Percentiles rank a stretch among this genome's conserved stretches.
Evolutionary conservation across 2,888 invertebrate genomes (phyloP).

Genomic region (Apocheima hispidaria): DNA sequence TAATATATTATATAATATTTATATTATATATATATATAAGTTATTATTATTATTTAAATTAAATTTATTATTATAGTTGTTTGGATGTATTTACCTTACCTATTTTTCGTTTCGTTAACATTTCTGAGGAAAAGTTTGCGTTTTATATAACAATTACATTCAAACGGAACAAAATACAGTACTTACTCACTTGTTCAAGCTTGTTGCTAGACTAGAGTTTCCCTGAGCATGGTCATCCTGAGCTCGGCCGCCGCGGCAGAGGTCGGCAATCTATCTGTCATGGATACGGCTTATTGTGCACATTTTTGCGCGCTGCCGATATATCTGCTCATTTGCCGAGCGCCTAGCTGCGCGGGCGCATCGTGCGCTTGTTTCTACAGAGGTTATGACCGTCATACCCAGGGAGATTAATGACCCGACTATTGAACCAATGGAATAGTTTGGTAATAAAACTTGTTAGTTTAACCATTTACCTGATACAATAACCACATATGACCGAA

Average conservation of each 20-base stretch:
- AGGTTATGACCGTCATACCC: slow-evolving; percentile 20
- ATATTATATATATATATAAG: too few species aligned
- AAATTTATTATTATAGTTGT: too few species aligned
- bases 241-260: slow-evolving; percentile 12
- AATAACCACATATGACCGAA: too few species aligned
- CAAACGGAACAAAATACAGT: too few species aligned
- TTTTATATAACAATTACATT: not conserved
- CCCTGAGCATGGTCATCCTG: slow-evolving; percentile 21
- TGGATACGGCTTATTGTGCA: slow-evolving; percentile 45
- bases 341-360: slow-evolving; percentile 37
- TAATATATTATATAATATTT: too few species aligned
- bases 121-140: too few species aligned
- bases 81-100: too few species aligned
- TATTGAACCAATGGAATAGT: not conserved
- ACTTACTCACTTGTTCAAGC: not conserved
- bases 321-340: slow-evolving; percentile 35
- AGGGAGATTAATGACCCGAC: slow-evolving; percentile 20
- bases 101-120: too few species aligned
- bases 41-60: too few species aligned
- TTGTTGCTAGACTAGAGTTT: not conserved
- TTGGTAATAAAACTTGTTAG: too few species aligned
- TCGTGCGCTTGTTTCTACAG: slow-evolving; percentile 19
- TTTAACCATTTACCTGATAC: too few species aligned
- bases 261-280: slow-evolving; percentile 48
- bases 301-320: slow-evolving; percentile 43